phyloP scores from a whole-genome alignment of 2,797 vertebrate genomes.

The Sebastes wilsoni region DNA sequence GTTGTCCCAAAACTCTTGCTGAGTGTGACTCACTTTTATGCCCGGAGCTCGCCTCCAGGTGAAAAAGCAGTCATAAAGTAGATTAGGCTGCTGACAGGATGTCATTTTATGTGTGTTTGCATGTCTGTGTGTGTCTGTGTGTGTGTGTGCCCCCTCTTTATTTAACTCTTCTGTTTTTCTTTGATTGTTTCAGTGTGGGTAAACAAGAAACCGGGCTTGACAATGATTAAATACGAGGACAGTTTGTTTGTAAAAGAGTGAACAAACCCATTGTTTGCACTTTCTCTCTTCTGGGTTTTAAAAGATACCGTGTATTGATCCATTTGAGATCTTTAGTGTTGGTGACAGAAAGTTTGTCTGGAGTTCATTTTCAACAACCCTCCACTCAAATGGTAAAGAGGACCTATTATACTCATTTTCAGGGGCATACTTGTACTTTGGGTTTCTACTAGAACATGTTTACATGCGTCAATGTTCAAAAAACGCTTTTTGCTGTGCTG shows the following conservation, averaged over 20 bases:
- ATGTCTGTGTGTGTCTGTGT: conserved; percentile 8
- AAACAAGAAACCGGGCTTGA: conserved; percentile 19
- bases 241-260: background rate
- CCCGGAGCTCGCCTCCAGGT: conserved; percentile 58
- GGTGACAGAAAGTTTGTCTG: background rate
- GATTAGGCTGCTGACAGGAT: conserved; percentile 62
- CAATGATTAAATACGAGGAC: background rate
- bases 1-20: conserved; percentile 57
- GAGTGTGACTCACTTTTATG: conserved; percentile 63
- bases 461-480: no score
- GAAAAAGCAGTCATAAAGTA: conserved; percentile 72
- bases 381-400: background rate
- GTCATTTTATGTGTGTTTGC: conserved; percentile 49
- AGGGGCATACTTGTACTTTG: no score
- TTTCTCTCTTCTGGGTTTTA: conserved; percentile 9
- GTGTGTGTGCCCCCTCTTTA: background rate
- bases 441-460: no score
- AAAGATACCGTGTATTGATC: conserved; percentile 24
- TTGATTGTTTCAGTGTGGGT: conserved; percentile 5
- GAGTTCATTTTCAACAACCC: conserved; percentile 50
- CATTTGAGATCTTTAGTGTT: conserved; percentile 1
- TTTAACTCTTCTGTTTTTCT: conserved; percentile 13
- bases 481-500: no score
- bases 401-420: no score
- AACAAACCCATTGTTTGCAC: conserved; percentile 34